Evolutionary conservation across 2,888 invertebrate genomes (phyloP).

Genomic region (Amitus sp.): DNA sequence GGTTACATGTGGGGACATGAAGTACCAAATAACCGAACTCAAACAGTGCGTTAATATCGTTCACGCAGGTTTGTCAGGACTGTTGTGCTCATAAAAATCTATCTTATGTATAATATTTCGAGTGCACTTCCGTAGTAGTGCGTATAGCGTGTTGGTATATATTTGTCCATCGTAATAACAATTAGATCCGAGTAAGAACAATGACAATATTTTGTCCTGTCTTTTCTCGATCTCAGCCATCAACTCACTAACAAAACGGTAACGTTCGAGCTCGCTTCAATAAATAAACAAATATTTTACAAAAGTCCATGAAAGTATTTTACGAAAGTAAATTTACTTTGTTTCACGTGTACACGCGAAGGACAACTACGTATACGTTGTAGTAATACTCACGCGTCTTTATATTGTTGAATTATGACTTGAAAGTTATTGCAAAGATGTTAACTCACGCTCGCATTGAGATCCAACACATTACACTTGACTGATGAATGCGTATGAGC

Average conservation of each 20-base stretch:
- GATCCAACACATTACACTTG: conserved; percentile 19
- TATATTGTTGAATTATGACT: conserved; percentile 46
- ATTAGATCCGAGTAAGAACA: not conserved
- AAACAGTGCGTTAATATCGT: conserved; percentile 20
- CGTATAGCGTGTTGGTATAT: too few relatives aligned
- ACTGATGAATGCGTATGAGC: conserved; percentile 18
- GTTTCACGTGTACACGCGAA: conserved; percentile 49
- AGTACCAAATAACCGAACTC: too few relatives aligned
- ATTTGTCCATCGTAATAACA: too few relatives aligned
- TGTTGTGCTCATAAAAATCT: conserved; percentile 40
- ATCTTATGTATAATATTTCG: conserved; percentile 27
- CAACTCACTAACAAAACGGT: not conserved
- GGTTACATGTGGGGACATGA: too few relatives aligned
- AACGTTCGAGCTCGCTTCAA: not conserved
- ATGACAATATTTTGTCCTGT: too few relatives aligned
- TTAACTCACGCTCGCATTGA: conserved; percentile 23
- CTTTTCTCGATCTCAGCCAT: not conserved
- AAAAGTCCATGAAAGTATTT: conserved; percentile 55
- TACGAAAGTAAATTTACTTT: too few relatives aligned
- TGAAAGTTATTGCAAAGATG: conserved; percentile 54
- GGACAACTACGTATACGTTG: conserved; percentile 56
- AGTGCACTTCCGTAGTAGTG: conserved; percentile 12
- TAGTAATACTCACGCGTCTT: conserved; percentile 54
- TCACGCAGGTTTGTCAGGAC: conserved; percentile 30
- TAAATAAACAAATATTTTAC: conserved; percentile 42